Evolutionary conservation across 2,797 vertebrate genomes (phyloP), one percentile per base, ranked within the genome.

Genomic region (Presbytis comata): DNA sequence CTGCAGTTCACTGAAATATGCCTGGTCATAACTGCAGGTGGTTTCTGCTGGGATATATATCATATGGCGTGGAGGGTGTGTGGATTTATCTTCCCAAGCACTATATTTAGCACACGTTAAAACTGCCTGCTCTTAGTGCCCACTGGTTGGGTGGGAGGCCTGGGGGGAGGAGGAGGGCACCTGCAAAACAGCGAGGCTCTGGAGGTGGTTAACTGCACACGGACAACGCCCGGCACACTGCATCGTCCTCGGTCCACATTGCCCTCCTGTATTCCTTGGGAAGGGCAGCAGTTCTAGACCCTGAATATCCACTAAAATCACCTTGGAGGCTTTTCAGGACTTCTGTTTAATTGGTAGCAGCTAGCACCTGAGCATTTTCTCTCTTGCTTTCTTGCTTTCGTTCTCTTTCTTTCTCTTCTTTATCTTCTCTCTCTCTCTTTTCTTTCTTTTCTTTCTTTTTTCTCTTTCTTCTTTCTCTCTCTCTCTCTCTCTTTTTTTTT

Each of bases 41-140:
- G 33, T 89, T 84, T 50, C 81, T 93, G 3, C 22, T 61, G 55
- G 55, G 24, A 53, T 61, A 16, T 55, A 16, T 10, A 24, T 76
- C 22, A 0, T 5, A 36, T 0, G 0, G 14, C 2, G 1, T 0
- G 14, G 10, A 5, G 67, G 7, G 16, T 44, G 64, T 64, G 82
- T 48, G 59, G 70, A 44, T 33, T 53, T 67, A 12, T 53, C 41
- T 8, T 70, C 39, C 59, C 39, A 44, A 36, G 39, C 28, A 14
- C 78, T 95, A 26, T 64, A 9, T 33, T 74, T 39, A 46, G 79
- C 30, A 17, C 36, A 17, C 1, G 4, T n/a, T 50, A 59, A 59
- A 57, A 24, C 13, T 12, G 70, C n/a, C 59, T 24, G 61, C 5
- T 41, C 0, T 53, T 16, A 28, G n/a, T 22, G 74, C 80, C 84